Evolutionary conservation across 1,140 invertebrate genomes (phyloP), one percentile per base, ranked within the genome.

Genomic region (Dinothrombium tinctorium): DNA sequence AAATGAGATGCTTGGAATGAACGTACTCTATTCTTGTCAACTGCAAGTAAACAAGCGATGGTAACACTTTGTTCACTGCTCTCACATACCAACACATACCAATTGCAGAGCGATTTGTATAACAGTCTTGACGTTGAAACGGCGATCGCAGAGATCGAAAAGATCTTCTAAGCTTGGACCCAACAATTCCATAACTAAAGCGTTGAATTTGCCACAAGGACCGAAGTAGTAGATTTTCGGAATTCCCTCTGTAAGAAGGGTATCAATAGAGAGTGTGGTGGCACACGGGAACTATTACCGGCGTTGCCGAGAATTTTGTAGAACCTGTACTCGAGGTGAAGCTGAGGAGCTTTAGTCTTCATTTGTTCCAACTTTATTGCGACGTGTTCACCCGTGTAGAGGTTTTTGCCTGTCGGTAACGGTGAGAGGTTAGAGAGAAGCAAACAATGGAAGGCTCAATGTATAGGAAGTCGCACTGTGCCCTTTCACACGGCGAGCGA

Each of bases 291-390:
- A 22, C 20, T 17, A 12, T 40, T 29, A 33, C 21, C 23, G 31
- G 11, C 7, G 61, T 75, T 73, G 64, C 89, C 89, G 66, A 99
- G 72, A 66, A 95, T 74, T 73, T 95, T 95, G 69, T 99, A 99
- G 76, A 98, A 99, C 69, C 94, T 76, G 74, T 98, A 99, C 69
- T 99, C 94, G 69, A 99, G 73, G 68, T 99, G 94, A 56, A 99
- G 70, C 68, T 99, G 94, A 47, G 94, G 94, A 54, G 94, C 92
- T 72, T 98, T 90, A 48, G 92, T 90, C 66, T 99, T 99, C 86
- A 99, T 96, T 53, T 89, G 84, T 72, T 99, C 94, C 80, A 98
- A 78, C 73, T 99, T 99, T 64, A 99, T 96, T 58, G 94, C 92
- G 63, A 99, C 92, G 71, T 99, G 90, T 70, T 98, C 92, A 71